phyloP scores from a whole-genome alignment of 2,888 invertebrate species.

The Drosophila sordidula region DNA sequence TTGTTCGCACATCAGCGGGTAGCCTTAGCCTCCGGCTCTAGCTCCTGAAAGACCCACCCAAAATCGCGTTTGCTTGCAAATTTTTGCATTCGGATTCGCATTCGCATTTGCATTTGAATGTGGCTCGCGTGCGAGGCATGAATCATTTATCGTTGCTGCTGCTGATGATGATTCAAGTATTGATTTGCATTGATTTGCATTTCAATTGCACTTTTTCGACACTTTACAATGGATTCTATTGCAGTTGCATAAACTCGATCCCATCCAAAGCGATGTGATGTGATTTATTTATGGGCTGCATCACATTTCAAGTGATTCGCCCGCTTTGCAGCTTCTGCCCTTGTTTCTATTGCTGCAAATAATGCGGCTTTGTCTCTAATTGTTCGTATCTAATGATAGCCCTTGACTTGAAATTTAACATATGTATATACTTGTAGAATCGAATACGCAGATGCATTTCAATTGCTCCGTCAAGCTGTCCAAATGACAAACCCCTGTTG shows the following conservation, averaged over 20 bases:
- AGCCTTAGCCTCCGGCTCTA: constrained; percentile 11
- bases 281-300: constrained; percentile 75
- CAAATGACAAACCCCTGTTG: constrained; percentile 33
- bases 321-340: constrained; percentile 15
- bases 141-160: constrained; percentile 65
- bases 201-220: constrained; percentile 80
- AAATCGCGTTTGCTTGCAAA: constrained; percentile 63
- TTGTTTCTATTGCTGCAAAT: constrained; percentile 38
- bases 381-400: constrained; percentile 61
- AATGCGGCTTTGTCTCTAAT: constrained; percentile 71
- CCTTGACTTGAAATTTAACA: constrained; percentile 60
- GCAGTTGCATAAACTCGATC: constrained; percentile 62
- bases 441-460: constrained; percentile 20
- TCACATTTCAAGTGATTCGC: constrained; percentile 71
- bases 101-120: constrained; percentile 74
- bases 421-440: constrained; percentile 14
- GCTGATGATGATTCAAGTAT: constrained; percentile 72
- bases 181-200: constrained; percentile 82
- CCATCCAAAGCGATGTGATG: constrained; percentile 35
- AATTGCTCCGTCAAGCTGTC: constrained; percentile 33
- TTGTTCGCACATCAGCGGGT: constrained; percentile 73
- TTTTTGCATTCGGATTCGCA: constrained; percentile 63
- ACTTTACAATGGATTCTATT: constrained; percentile 80
- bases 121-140: constrained; percentile 73
- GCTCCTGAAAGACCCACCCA: constrained; percentile 33